Base-by-base conservation (phyloP, 2,797 vertebrate genomes). In the Euphonia xanthogaster region DNA sequence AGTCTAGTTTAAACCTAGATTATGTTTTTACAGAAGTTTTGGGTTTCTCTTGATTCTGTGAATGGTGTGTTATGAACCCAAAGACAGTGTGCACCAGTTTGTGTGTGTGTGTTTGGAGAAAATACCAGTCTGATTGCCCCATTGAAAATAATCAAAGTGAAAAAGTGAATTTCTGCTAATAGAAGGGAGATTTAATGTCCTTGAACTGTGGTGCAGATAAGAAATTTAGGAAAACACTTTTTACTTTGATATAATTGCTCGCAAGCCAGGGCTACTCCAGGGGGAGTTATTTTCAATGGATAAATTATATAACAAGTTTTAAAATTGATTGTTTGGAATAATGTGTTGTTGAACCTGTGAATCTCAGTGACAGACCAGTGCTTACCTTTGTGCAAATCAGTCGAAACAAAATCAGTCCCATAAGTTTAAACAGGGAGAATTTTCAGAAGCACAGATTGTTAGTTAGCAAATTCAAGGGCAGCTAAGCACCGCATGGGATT, bases 401-500 rank as follows among this genome's bases (percentile, higher is more conserved):
- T 65, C 15, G 33, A 86, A 94, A 74, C 19, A 61, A 68, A 88
- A 83, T 23, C 72, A 74, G 31, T 86, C 1, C 1, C 1, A 0
- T 44, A 61, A 78, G 74, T 92, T 62, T 82, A 76, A 70, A 57
- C 14, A 2, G 2, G 20, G 70, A 45, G n/a, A 23, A 45, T 78
- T 93, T 93, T 84, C 66, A 77, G 76, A 58, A 88, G 66, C 39
- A 24, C 31, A 45, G 58, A 60, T 74, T 9, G 1, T 88, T 79
- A 37, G 48, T 42, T 85, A 54, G 54, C 28, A 77, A 87, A 86
- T 91, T 83, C 90, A 94, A 95, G 87, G 85, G 53, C 94, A 86
- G 35, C 57, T 80, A 14, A 93, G 74, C 25, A 27, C 68, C 7
- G 22, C 37, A n/a, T 91, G 75, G 55, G 77, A 71, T 85, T 91